Base-by-base conservation (phyloP, 1,140 invertebrate species). In the Aradophagus sp. region DNA sequence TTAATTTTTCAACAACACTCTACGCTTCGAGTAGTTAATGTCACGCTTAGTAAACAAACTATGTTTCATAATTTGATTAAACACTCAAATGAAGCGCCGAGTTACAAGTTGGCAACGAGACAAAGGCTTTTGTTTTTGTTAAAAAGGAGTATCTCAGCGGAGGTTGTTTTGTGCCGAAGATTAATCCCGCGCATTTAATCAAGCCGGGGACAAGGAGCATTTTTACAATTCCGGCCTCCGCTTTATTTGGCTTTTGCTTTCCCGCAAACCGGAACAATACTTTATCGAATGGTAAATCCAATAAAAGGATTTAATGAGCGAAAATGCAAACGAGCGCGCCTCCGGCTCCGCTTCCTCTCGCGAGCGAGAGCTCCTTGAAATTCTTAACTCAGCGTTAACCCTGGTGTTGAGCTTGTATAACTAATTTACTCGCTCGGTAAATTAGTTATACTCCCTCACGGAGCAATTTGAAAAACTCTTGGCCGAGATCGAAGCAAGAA, bases 281-380 rank as follows among this genome's bases (percentile, higher is more conserved):
- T 70, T 70, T 70, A 70, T 70, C 58, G 67, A 70, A 58, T 58
- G 42, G 52, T 14, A 63, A 70, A 63, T 58, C 52, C 63, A 70
- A 70, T 70, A 70, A 70, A 70, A 70, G 53, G 67, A 58, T 70
- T 70, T 70, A 70, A 70, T 70, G 67, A 70, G 66, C 27, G 67
- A 58, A 53, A 70, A 70, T 70, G 67, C 58, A 70, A 70, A 70
- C 63, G 32, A 58, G 52, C 15, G 7, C 31, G 58, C 67, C 52
- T 39, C 19, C 12, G 45, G 67, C 67, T 53, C n/a, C n/a, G 4
- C 38, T 61, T 69, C 66, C 66, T 69, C 58, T 69, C 56, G 56
- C 15, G 17, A 19, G n/a, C n/a, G 55, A 56, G 11, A 69, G 56
- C 65, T 69, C 39, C 65, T 68, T 68, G 47, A 59, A 68, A 68